phyloP scores from a whole-genome alignment of 2,888 invertebrate species.

The Phasia obesa region DNA sequence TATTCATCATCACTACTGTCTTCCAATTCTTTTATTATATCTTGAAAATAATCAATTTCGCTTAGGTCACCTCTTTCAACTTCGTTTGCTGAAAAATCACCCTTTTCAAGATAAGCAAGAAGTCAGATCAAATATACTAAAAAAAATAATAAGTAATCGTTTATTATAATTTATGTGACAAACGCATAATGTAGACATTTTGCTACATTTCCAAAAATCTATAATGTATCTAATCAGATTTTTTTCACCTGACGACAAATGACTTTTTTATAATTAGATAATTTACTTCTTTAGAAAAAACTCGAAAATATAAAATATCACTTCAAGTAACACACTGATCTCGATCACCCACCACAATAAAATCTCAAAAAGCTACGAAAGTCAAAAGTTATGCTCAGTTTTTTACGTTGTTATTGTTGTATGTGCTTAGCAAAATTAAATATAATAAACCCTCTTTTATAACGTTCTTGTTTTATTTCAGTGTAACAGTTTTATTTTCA shows the following conservation, averaged over 20 bases:
- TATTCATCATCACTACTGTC: background rate
- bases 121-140: too few species aligned
- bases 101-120: background rate
- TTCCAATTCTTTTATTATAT: background rate
- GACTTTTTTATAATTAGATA: background rate
- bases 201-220: too few species aligned
- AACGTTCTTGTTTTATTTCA: too few species aligned
- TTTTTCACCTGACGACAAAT: background rate
- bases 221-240: too few species aligned
- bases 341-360: background rate
- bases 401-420: too few species aligned
- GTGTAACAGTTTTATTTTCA: too few species aligned
- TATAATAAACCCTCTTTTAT: too few species aligned
- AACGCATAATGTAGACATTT: conserved; percentile 2
- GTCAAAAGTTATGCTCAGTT: too few species aligned
- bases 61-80: background rate
- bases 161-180: too few species aligned
- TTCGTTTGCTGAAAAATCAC: background rate
- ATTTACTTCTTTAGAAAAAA: background rate
- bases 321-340: background rate
- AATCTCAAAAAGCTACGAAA: background rate
- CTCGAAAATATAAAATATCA: background rate
- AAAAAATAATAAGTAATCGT: too few species aligned
- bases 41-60: background rate
- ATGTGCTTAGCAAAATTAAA: too few species aligned